phyloP scores from a whole-genome alignment of 2,888 invertebrate species.

The Drosophila mulleri region DNA sequence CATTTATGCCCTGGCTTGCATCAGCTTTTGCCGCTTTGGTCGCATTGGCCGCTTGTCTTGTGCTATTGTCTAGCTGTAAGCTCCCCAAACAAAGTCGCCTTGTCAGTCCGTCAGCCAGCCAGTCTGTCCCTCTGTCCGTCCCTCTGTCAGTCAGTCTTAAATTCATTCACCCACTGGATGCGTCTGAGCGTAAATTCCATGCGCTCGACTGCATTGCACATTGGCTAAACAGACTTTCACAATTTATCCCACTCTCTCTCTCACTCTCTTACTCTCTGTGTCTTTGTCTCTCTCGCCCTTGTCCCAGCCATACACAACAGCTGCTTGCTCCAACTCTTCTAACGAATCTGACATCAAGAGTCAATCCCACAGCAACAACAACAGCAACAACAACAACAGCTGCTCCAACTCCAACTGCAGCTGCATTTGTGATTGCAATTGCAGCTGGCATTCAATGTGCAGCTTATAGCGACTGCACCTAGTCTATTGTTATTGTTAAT shows the following conservation, averaged over 20 bases:
- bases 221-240: constrained; percentile 61
- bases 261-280: not conserved
- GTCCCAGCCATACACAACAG: not conserved
- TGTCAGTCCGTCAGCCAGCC: constrained; percentile 7
- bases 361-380: constrained; percentile 19
- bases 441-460: constrained; percentile 47
- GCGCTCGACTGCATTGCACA: constrained; percentile 66
- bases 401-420: constrained; percentile 8
- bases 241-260: constrained; percentile 23
- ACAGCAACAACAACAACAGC: not conserved
- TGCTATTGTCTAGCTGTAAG: constrained; percentile 61
- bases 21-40: constrained; percentile 34
- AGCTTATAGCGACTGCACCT: constrained; percentile 44
- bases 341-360: constrained; percentile 6
- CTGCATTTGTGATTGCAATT: constrained; percentile 38
- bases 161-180: constrained; percentile 67
- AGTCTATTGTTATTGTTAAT: constrained; percentile 69
- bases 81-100: constrained; percentile 5
- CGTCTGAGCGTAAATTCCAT: constrained; percentile 71
- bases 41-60: constrained; percentile 40
- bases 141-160: constrained; percentile 56
- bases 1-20: constrained; percentile 61
- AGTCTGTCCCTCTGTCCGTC: constrained; percentile 19
- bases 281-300: not conserved
- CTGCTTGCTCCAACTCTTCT: constrained; percentile 3